Evolutionary conservation across 1,140 invertebrate species (phyloP), one percentile per base, ranked within the genome.

Genomic region (Latrodectus geometricus): DNA sequence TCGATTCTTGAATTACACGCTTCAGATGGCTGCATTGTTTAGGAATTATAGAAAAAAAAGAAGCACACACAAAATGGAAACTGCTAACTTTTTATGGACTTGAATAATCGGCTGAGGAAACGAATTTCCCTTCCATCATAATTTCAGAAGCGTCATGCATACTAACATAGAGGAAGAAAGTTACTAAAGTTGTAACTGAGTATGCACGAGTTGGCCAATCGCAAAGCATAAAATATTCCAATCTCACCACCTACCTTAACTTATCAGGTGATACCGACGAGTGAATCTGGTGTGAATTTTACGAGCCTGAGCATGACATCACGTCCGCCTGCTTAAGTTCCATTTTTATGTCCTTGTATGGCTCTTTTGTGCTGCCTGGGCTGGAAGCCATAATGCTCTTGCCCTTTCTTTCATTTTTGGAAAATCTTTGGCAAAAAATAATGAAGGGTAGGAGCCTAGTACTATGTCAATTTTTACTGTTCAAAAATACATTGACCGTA

Each of bases 1-100:
- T 76, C 74, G 74, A 76, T 76, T 54, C 54, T 23, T 23, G 74
- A 76, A 76, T 76, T 76, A 76, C 74, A 76, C 74, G 74, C 74
- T 76, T 76, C 74, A 61, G 20, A 35, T 35, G 61, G 54, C 11
- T 9, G 20, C 72, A 15, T 75, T 61, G 74, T 76, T 61, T 61
- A 56, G 54, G 52, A 76, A 76, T 52, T 75, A 76, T 76, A 21
- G 74, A 61, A 61, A 76, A n/a, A 76, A 61, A 61, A 4, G 49
- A 2, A 11, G 8, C 15, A 35, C 23, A 35, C 35, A 35, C 35
- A 35, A 35, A 35, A 5, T 35, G 12, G 35, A 20, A 15, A 54
- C 15, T 76, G 21, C 49, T 12, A 61, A 76, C n/a, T n/a, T 2
- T 21, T 50, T 21, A 17, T 35, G 14, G 12, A 50, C 8, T 11